phyloP scores from a whole-genome alignment of 2,888 invertebrate species.

The Ophraella communa region DNA sequence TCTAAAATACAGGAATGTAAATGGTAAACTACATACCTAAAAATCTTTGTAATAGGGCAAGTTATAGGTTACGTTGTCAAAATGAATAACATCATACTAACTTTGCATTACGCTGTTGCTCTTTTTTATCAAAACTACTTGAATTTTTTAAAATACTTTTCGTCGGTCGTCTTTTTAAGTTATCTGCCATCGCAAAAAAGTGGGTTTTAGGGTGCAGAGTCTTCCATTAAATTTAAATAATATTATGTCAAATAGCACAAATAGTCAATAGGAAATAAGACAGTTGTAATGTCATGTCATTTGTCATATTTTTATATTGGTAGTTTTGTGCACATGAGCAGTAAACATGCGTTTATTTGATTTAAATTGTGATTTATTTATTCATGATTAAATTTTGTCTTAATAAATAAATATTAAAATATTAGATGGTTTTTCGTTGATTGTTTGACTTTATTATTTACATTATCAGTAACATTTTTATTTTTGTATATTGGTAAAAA shows the following conservation, averaged over 20 bases:
- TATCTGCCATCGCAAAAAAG: constrained; percentile 69
- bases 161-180: constrained; percentile 81
- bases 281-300: neutral
- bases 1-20: constrained; percentile 40
- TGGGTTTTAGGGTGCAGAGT: neutral
- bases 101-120: constrained; percentile 48
- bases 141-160: constrained; percentile 94
- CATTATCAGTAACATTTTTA: no score
- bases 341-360: no score
- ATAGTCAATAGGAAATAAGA: no score
- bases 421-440: no score
- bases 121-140: constrained; percentile 83
- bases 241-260: constrained; percentile 8
- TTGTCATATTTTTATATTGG: no score
- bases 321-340: no score
- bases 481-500: no score
- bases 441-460: no score
- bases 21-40: constrained; percentile 8
- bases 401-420: no score
- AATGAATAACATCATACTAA: constrained; percentile 30
- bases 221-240: constrained; percentile 6
- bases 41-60: neutral
- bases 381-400: no score
- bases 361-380: no score
- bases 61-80: neutral